phyloP scores from a whole-genome alignment of 2,888 invertebrate genomes.

The Drosophila testacea region DNA sequence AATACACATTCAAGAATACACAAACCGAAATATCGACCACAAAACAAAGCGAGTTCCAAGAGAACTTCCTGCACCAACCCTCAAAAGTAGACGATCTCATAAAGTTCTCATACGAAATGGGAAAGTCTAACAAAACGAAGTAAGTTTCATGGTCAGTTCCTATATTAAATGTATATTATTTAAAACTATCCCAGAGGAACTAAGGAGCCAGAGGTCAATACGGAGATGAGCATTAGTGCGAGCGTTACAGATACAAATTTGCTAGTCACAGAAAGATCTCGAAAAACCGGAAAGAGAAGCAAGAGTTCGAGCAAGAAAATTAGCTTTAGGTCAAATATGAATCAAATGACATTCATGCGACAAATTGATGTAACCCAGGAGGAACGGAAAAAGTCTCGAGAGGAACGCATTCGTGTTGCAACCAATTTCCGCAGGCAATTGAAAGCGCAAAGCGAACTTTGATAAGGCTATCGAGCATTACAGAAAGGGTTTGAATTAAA shows the following conservation, averaged over 20 bases:
- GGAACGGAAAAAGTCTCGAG: constrained; percentile 12
- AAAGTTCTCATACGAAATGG: constrained; percentile 38
- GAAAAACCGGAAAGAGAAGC: rapidly evolving
- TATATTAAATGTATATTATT: too few relatives aligned
- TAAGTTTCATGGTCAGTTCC: constrained; percentile 1
- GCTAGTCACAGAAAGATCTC: constrained; percentile 2
- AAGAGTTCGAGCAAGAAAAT: constrained; percentile 1
- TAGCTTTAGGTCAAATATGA: constrained; percentile 10
- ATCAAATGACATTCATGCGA: constrained; percentile 46
- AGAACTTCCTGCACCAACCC: constrained; percentile 38
- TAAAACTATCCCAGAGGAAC: constrained; percentile 1
- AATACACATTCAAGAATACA: neutral
- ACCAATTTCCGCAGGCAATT: constrained; percentile 55
- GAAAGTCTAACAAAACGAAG: constrained; percentile 41
- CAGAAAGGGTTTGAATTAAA: constrained; percentile 45
- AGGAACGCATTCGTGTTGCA: constrained; percentile 43
- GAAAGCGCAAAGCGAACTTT: constrained; percentile 25
- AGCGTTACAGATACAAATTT: constrained; percentile 33
- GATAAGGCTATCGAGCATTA: constrained; percentile 54
- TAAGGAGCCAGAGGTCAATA: constrained; percentile 29
- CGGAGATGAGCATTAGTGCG: constrained; percentile 12
- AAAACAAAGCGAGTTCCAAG: constrained; percentile 26
- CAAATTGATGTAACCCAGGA: constrained; percentile 39
- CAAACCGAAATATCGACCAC: constrained; percentile 22
- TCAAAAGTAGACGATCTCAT: constrained; percentile 43